Percentiles rank a stretch among this genome's conserved stretches.
Conservation (phyloP, 2,888 invertebrate genomes). For the Catotricha subobsoleta region DNA sequence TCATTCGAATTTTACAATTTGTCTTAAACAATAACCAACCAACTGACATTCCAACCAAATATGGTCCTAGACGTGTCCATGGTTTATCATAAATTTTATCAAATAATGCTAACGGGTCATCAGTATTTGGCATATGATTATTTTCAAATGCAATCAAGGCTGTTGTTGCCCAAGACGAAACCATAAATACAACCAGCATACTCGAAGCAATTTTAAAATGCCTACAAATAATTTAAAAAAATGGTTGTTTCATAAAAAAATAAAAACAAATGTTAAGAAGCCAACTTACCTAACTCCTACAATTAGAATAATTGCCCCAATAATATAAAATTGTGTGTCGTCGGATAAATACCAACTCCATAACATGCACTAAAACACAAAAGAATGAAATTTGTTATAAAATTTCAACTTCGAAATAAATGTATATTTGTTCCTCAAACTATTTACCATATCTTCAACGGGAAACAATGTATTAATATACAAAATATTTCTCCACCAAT, state of each 20-base stretch:
- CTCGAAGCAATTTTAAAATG: constrained; percentile 61
- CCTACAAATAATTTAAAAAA: constrained; percentile 26
- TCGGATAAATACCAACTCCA: constrained; percentile 86
- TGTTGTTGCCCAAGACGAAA: constrained; percentile 63
- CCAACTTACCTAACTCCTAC: constrained; percentile 44
- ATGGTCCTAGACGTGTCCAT: constrained; percentile 71
- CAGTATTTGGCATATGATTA: constrained; percentile 58
- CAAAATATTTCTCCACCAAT: constrained; percentile 76
- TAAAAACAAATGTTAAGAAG: no score
- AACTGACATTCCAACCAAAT: constrained; percentile 65
- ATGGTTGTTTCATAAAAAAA: neutral
- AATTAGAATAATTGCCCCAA: constrained; percentile 65
- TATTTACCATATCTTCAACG: constrained; percentile 61
- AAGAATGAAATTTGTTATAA: neutral
- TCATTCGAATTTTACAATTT: constrained; percentile 57
- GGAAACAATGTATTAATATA: constrained; percentile 76
- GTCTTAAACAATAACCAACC: constrained; percentile 73
- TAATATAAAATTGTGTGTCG: constrained; percentile 71
- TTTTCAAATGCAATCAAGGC: constrained; percentile 61
- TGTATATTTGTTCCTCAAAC: neutral
- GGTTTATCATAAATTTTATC: constrained; percentile 83
- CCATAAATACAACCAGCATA: constrained; percentile 43
- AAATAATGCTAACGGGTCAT: constrained; percentile 67
- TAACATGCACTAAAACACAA: constrained; percentile 53
- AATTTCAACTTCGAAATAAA: neutral